phyloP scores from a whole-genome alignment of 2,113 vertebrate species.

The Oncorhynchus nerka region DNA sequence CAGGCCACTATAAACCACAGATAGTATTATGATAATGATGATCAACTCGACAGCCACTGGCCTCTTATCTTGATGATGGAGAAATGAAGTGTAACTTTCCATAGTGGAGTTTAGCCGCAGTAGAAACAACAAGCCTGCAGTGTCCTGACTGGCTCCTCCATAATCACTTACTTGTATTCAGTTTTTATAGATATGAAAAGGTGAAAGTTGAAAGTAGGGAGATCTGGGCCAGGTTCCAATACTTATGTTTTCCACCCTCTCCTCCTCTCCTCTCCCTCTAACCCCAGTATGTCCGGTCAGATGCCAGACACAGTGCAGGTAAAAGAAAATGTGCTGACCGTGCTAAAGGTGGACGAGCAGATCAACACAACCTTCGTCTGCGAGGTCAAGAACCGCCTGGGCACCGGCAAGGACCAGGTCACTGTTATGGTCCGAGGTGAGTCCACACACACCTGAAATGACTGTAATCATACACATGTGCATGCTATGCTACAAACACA shows the following conservation, averaged over 20 bases:
- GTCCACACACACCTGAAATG: conserved; percentile 68
- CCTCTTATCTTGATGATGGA: conserved; percentile 8
- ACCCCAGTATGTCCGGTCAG: conserved; percentile 68
- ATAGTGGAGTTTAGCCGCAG: conserved; percentile 52
- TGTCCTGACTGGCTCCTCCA: not conserved
- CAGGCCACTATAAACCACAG: not conserved
- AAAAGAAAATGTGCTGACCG: conserved; percentile 65
- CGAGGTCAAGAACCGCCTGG: conserved; percentile 78
- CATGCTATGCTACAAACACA: too few relatives aligned
- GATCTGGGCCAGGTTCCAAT: not conserved
- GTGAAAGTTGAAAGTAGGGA: not conserved
- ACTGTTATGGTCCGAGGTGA: conserved; percentile 79
- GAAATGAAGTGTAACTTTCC: conserved; percentile 51
- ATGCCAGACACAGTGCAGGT: conserved; percentile 70
- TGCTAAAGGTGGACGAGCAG: conserved; percentile 75
- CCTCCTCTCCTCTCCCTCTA: conserved; percentile 1
- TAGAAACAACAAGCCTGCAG: not conserved
- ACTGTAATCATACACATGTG: conserved; percentile 30
- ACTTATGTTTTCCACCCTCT: not conserved
- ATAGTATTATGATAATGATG: not conserved
- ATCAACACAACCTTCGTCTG: conserved; percentile 86
- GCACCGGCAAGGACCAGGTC: conserved; percentile 71
- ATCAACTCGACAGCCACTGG: not conserved
- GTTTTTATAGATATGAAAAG: not conserved
- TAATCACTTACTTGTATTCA: not conserved